phyloP scores from a whole-genome alignment of 2,113 vertebrate genomes.

The Odocoileus hemionus region DNA sequence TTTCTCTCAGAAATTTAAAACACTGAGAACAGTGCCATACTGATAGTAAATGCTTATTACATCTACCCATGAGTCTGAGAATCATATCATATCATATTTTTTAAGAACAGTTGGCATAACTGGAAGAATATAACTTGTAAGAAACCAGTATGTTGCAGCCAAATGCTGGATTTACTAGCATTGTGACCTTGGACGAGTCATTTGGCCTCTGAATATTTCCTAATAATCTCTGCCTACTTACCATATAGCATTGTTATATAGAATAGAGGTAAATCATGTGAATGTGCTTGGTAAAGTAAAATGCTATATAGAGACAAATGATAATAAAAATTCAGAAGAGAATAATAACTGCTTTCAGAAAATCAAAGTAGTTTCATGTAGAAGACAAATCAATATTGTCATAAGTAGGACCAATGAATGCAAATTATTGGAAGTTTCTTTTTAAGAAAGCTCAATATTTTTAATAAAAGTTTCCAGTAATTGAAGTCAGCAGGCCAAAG shows the following conservation, averaged over 20 bases:
- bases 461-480: not conserved
- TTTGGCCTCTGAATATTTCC: not conserved
- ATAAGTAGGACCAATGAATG: not conserved
- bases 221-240: not conserved
- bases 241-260: not conserved
- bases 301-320: not conserved
- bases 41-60: not conserved
- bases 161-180: not conserved
- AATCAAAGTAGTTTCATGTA: not conserved
- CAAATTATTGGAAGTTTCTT: not conserved
- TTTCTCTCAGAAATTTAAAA: slow-evolving; percentile 24
- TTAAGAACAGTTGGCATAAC: slow-evolving; percentile 2
- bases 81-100: not conserved
- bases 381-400: slow-evolving; percentile 4
- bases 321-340: not conserved
- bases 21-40: not conserved
- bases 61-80: not conserved
- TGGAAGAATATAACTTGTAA: not conserved
- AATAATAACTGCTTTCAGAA: not conserved
- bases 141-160: not conserved
- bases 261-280: not conserved
- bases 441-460: not conserved
- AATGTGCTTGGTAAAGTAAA: slow-evolving; percentile 20
- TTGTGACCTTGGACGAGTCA: not conserved
- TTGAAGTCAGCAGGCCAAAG: not conserved